phyloP scores from a whole-genome alignment of 2,888 invertebrate species.

The Ornithoptera alexandrae region DNA sequence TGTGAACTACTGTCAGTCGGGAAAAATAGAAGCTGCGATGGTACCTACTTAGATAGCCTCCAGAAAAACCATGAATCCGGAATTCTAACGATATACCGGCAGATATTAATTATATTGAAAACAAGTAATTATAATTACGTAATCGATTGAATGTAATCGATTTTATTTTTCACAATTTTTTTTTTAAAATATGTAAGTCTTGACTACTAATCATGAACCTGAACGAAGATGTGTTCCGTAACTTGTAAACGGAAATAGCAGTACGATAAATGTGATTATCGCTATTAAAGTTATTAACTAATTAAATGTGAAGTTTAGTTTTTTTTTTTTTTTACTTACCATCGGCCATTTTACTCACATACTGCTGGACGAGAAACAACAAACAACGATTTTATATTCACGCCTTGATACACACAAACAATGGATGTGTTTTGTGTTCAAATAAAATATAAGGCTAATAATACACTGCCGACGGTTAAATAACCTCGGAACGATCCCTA shows the following conservation, averaged over 20 bases:
- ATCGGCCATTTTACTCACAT: slow-evolving; percentile 45
- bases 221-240: too few species aligned
- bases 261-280: slow-evolving; percentile 41
- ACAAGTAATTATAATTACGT: too few species aligned
- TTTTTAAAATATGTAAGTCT: too few species aligned
- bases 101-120: too few species aligned
- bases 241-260: slow-evolving; percentile 12
- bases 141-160: too few species aligned
- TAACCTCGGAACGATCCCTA: slow-evolving; percentile 7
- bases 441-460: slow-evolving; percentile 28
- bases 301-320: slow-evolving; percentile 50
- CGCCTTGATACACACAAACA: slow-evolving; percentile 43
- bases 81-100: too few species aligned
- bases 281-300: slow-evolving; percentile 50
- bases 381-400: slow-evolving; percentile 24
- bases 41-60: too few species aligned
- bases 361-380: slow-evolving; percentile 30
- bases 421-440: slow-evolving; percentile 37
- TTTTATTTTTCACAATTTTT: too few species aligned
- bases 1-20: too few species aligned
- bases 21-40: too few species aligned
- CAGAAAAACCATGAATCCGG: too few species aligned
- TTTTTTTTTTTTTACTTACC: slow-evolving; percentile 45
- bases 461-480: slow-evolving; percentile 14
- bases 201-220: too few species aligned